Conservation (phyloP, 2,797 vertebrate species). For the Tauraco hartlaubi region DNA sequence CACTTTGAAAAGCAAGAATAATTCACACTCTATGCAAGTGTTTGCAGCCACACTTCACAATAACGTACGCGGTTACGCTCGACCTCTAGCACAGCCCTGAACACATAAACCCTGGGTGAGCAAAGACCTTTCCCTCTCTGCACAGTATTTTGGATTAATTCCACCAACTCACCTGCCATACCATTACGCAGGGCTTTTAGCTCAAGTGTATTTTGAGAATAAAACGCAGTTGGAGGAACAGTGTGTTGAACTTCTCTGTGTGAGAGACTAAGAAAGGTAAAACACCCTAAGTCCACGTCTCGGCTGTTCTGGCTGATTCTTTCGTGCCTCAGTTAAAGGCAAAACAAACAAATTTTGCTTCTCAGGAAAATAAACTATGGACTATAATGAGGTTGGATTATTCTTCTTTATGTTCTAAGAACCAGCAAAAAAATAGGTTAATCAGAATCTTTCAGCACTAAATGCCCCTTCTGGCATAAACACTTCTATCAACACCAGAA, state of each 20-base stretch:
- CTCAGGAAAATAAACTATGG: neutral
- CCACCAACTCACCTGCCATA: neutral
- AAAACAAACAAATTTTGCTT: neutral
- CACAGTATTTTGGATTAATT: neutral
- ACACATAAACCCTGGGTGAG: neutral
- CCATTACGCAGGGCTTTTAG: neutral
- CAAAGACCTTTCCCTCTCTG: neutral
- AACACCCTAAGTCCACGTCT: neutral
- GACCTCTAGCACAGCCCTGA: neutral
- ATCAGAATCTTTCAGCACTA: constrained; percentile 15
- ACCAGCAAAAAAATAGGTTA: neutral
- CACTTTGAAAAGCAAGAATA: neutral
- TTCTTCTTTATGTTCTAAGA: neutral
- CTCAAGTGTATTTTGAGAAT: neutral
- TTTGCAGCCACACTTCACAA: neutral
- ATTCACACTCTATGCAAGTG: neutral
- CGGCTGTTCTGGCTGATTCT: neutral
- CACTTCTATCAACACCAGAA: neutral
- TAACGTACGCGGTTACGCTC: neutral
- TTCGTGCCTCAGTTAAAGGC: neutral
- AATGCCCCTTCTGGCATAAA: constrained; percentile 6
- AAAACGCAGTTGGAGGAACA: neutral
- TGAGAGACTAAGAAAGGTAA: neutral
- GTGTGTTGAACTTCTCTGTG: neutral
- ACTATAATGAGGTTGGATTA: neutral